phyloP scores from a whole-genome alignment of 2,888 invertebrate genomes.

The Therioaphis trifolii region DNA sequence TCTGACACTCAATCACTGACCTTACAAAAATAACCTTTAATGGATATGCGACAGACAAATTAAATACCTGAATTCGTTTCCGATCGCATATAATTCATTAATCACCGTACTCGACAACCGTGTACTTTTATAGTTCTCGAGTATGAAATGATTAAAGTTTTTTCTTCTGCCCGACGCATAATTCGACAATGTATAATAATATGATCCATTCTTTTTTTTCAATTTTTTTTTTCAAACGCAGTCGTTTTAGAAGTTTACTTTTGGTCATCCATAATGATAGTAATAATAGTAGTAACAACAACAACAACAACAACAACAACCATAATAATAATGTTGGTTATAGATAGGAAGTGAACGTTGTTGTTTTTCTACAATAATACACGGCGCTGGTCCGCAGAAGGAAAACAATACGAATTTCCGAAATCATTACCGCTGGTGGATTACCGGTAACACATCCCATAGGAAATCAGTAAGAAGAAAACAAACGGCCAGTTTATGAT shows the following conservation, averaged over 20 bases:
- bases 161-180: background rate
- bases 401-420: slow-evolving; percentile 33
- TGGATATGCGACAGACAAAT: no score
- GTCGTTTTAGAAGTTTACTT: background rate
- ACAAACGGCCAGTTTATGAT: slow-evolving; percentile 56
- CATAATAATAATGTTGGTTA: background rate
- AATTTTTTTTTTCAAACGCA: background rate
- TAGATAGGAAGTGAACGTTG: background rate
- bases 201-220: background rate
- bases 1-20: no score
- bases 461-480: slow-evolving; percentile 60
- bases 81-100: no score
- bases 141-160: background rate
- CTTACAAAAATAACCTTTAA: no score
- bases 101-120: no score
- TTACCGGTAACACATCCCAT: slow-evolving; percentile 53
- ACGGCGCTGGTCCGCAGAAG: background rate
- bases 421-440: slow-evolving; percentile 46
- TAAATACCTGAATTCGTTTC: no score
- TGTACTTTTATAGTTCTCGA: no score
- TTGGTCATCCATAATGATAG: background rate
- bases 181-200: background rate
- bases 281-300: no score
- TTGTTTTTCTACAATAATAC: background rate
- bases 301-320: no score